Conservation (phyloP, 2,888 invertebrate species). For the Microplitis deprimator region DNA sequence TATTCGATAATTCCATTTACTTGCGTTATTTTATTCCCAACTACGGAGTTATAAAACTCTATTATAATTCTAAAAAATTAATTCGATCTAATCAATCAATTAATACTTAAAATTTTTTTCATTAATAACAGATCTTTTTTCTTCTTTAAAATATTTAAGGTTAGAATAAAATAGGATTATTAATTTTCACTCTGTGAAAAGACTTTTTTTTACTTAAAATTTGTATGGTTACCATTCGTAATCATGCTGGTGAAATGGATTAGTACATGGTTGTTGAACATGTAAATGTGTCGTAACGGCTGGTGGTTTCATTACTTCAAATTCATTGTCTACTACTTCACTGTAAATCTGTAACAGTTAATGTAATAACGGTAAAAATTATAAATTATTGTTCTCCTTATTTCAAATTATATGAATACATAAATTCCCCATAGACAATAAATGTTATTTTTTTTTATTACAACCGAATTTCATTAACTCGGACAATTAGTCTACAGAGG, state of each 20-base stretch:
- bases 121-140: slow-evolving; percentile 21
- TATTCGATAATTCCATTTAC: background rate
- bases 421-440: too few species aligned
- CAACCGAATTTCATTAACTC: too few species aligned
- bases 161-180: slow-evolving; percentile 11
- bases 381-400: background rate
- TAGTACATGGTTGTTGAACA: slow-evolving; percentile 70
- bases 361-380: slow-evolving; percentile 7
- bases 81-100: background rate
- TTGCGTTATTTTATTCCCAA: background rate
- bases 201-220: background rate
- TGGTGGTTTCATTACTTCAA: slow-evolving; percentile 61
- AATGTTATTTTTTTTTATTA: too few species aligned
- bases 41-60: background rate
- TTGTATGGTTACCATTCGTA: slow-evolving; percentile 68
- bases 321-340: slow-evolving; percentile 64
- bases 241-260: slow-evolving; percentile 67
- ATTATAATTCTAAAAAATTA: background rate
- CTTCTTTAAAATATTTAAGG: background rate
- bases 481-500: too few species aligned
- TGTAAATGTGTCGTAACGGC: slow-evolving; percentile 66
- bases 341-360: slow-evolving; percentile 60
- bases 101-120: background rate
- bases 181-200: background rate
- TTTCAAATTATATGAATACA: too few species aligned